phyloP scores from a whole-genome alignment of 2,797 vertebrate genomes.

The Acanthurus lineatus region DNA sequence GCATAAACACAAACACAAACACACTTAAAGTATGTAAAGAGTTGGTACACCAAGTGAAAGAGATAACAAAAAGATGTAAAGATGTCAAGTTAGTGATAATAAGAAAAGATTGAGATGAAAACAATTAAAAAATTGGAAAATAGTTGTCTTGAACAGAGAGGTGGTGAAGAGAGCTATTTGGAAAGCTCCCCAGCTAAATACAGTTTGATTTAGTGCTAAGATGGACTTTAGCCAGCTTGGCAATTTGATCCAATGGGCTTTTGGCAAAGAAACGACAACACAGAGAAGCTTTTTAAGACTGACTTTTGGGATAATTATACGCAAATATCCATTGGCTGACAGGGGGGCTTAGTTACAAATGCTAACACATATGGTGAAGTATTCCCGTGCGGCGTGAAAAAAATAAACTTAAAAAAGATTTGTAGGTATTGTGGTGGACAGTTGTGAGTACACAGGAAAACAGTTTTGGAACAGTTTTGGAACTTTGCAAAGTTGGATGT shows the following conservation, averaged over 20 bases:
- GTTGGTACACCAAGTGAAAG: conserved; percentile 7
- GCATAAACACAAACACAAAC: not conserved
- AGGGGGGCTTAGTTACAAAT: conserved; percentile 31
- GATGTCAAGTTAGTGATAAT: conserved; percentile 15
- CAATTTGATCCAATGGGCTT: conserved; percentile 44
- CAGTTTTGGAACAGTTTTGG: conserved; percentile 7
- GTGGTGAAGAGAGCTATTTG: conserved; percentile 25
- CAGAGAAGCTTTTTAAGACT: conserved; percentile 25
- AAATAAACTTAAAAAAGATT: conserved; percentile 25
- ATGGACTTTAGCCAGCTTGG: conserved; percentile 61
- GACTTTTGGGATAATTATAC: conserved; percentile 55
- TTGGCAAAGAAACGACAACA: conserved; percentile 56
- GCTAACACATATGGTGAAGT: conserved; percentile 49
- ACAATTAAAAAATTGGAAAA: conserved; percentile 9
- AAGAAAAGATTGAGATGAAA: conserved; percentile 7
- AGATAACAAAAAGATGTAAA: conserved; percentile 4
- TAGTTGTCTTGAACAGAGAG: conserved; percentile 18
- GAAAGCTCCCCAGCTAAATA: conserved; percentile 52
- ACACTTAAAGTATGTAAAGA: not conserved
- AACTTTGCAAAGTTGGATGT: not conserved
- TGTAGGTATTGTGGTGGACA: conserved; percentile 9
- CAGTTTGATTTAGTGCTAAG: conserved; percentile 51
- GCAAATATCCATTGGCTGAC: conserved; percentile 41
- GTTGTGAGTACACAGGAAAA: conserved; percentile 26
- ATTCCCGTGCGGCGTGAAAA: conserved; percentile 27